Evolutionary conservation across 2,888 invertebrate genomes (phyloP).

Genomic region (Hybos culiciformis): DNA sequence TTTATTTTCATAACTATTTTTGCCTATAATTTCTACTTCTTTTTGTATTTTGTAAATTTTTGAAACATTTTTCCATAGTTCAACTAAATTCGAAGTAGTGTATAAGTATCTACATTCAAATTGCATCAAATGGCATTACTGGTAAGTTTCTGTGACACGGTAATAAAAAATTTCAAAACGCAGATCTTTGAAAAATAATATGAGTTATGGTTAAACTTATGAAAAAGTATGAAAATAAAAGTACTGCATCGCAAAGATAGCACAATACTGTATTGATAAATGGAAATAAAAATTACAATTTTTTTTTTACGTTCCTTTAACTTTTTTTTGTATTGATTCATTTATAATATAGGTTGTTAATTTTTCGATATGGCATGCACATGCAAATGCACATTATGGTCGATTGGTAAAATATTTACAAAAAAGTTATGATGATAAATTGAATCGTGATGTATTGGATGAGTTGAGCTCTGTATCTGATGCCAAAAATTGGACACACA

Average conservation of each 20-base stretch:
- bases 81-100: too few relatives aligned
- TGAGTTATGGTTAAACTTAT: too few relatives aligned
- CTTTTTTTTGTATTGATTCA: constrained; percentile 1
- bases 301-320: constrained; percentile 5
- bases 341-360: constrained; percentile 44
- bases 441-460: constrained; percentile 47
- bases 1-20: too few relatives aligned
- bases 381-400: constrained; percentile 65
- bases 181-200: too few relatives aligned
- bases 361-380: constrained; percentile 73
- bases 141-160: too few relatives aligned
- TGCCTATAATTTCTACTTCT: too few relatives aligned
- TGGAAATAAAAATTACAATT: constrained; percentile 13
- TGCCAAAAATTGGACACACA: constrained; percentile 28
- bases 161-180: too few relatives aligned
- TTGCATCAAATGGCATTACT: too few relatives aligned
- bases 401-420: constrained; percentile 61
- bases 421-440: constrained; percentile 71
- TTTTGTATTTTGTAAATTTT: too few relatives aligned
- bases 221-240: too few relatives aligned
- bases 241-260: constrained; percentile 13
- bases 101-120: too few relatives aligned
- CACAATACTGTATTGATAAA: constrained; percentile 15
- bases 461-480: constrained; percentile 26
- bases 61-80: too few relatives aligned